phyloP scores from a whole-genome alignment of 2,888 invertebrate genomes.

The Hirtodrosophila duncani region DNA sequence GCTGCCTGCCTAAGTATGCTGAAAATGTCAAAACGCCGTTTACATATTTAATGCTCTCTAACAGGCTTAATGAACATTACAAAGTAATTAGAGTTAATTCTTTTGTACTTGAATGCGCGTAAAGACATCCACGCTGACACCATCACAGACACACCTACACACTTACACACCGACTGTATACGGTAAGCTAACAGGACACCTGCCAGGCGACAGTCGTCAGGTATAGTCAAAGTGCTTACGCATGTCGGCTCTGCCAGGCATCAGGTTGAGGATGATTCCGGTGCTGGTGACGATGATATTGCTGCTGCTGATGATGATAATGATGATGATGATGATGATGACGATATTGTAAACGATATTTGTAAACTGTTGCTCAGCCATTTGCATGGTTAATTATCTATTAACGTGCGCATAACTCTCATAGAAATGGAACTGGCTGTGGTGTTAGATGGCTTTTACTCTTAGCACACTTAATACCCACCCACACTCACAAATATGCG shows the following conservation, averaged over 20 bases:
- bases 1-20: constrained; percentile 58
- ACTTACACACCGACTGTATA: background rate
- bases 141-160: constrained; percentile 2
- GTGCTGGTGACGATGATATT: constrained; percentile 22
- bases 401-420: constrained; percentile 70
- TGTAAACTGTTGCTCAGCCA: constrained; percentile 68
- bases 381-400: constrained; percentile 73
- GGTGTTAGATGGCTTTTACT: constrained; percentile 19
- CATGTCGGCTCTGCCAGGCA: constrained; percentile 30
- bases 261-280: constrained; percentile 32
- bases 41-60: constrained; percentile 62
- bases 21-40: constrained; percentile 52
- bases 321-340: constrained; percentile 6
- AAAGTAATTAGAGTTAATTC: constrained; percentile 72
- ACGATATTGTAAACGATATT: constrained; percentile 37
- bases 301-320: constrained; percentile 26
- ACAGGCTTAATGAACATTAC: constrained; percentile 72
- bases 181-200: background rate
- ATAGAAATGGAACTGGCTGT: constrained; percentile 17
- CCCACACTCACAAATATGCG: constrained; percentile 1
- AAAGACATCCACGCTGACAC: constrained; percentile 14
- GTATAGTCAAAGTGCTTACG: constrained; percentile 34
- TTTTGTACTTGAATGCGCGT: constrained; percentile 54
- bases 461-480: constrained; percentile 5
- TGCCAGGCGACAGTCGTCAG: constrained; percentile 15